These are phyloP conservation scores for Oikopleura vanhoeffeni DNA, from an alignment of 23 tunicate species.

Conservation along the genomic window DNA sequence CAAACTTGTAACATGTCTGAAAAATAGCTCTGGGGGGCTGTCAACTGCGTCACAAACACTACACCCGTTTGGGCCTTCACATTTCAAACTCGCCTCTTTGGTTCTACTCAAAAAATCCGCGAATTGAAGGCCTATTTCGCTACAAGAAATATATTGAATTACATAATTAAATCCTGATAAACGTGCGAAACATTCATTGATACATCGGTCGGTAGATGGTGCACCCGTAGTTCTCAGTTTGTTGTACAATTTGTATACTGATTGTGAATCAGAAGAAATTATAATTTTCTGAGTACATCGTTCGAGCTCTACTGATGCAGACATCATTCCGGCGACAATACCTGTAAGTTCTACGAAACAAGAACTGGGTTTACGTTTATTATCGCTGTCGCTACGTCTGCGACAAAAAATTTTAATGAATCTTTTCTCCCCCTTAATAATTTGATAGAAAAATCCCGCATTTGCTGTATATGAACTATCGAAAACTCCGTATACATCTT, in stretches of 20 bases:
- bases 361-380: background rate
- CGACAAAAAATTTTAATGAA: background rate
- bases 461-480: background rate
- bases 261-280: background rate
- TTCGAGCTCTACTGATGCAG: background rate
- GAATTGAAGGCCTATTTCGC: too few species aligned
- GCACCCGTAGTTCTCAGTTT: background rate
- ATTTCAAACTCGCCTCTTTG: too few species aligned
- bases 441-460: background rate
- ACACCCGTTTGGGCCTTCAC: too few species aligned
- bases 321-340: background rate
- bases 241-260: background rate
- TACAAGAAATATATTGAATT: too few species aligned
- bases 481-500: background rate
- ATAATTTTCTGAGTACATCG: background rate
- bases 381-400: background rate
- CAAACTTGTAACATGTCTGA: too few species aligned
- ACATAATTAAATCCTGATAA: too few species aligned
- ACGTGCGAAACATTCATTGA: background rate
- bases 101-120: too few species aligned
- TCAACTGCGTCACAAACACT: too few species aligned
- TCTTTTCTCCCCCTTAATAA: background rate
- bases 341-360: background rate
- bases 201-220: background rate
- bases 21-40: too few species aligned